phyloP scores from a whole-genome alignment of 2,797 vertebrate species.

The Vultur gryphus region DNA sequence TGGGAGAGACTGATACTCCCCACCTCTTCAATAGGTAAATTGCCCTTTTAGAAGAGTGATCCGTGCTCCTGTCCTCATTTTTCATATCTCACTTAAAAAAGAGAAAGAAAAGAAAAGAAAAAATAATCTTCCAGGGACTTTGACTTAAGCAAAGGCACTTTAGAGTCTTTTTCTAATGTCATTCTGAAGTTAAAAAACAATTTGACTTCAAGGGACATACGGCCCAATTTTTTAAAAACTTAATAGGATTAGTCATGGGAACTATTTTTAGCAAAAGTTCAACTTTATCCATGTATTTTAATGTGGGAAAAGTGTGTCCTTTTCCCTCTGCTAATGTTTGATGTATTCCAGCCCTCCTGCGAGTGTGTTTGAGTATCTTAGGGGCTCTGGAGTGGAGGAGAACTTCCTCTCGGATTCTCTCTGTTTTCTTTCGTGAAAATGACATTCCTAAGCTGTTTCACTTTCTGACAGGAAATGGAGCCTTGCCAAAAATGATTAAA shows the following conservation, averaged over 20 bases:
- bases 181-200: constrained; percentile 70
- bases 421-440: constrained; percentile 99
- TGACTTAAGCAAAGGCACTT: constrained; percentile 55
- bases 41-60: constrained; percentile 24
- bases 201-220: constrained; percentile 77
- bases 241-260: constrained; percentile 87
- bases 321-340: constrained; percentile 86
- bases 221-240: constrained; percentile 75
- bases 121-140: constrained; percentile 43
- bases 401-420: constrained; percentile 98
- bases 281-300: constrained; percentile 96
- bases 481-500: constrained; percentile 94
- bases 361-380: constrained; percentile 84
- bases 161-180: constrained; percentile 62
- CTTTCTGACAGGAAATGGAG: constrained; percentile 98
- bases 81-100: constrained; percentile 47
- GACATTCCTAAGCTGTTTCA: constrained; percentile 99
- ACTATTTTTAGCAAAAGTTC: constrained; percentile 97
- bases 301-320: constrained; percentile 99
- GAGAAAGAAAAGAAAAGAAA: not conserved
- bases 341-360: constrained; percentile 88
- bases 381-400: constrained; percentile 91
- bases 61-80: constrained; percentile 47
- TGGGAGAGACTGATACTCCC: constrained; percentile 29
- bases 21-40: constrained; percentile 43